A percentile compares a stretch with the other conserved stretches of the same genome.
Evolutionary conservation across 2,888 invertebrate genomes (phyloP).

Genomic region (Caenorhabditis sp.): DNA sequence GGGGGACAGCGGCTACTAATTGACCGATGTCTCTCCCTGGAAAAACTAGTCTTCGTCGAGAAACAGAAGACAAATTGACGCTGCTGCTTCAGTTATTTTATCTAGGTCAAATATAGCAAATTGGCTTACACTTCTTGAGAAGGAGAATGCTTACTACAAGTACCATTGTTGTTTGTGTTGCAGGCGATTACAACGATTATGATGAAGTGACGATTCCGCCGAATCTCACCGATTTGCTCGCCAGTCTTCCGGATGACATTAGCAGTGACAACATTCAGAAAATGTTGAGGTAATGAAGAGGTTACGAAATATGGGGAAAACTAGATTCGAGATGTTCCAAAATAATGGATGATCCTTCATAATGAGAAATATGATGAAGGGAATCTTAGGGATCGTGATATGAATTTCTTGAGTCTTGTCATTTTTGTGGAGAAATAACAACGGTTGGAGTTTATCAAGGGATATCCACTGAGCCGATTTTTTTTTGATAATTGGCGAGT

Average conservation of each 20-base stretch:
- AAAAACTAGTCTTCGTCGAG: constrained; percentile 56
- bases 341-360: too few relatives aligned
- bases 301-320: not conserved
- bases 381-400: too few relatives aligned
- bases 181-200: constrained; percentile 81
- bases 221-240: constrained; percentile 80
- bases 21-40: constrained; percentile 19
- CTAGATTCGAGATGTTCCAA: not conserved
- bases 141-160: constrained; percentile 2
- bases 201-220: constrained; percentile 82
- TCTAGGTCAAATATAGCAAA: constrained; percentile 65
- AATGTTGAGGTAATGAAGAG: constrained; percentile 75
- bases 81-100: constrained; percentile 30
- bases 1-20: constrained; percentile 33
- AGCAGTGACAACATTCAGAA: constrained; percentile 79
- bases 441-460: too few relatives aligned
- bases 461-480: too few relatives aligned
- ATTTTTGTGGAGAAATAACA: too few relatives aligned
- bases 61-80: constrained; percentile 55
- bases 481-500: too few relatives aligned
- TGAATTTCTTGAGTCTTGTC: too few relatives aligned
- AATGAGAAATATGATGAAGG: too few relatives aligned
- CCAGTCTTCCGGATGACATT: constrained; percentile 81
- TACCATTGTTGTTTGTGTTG: constrained; percentile 38
- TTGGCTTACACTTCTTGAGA: constrained; percentile 43